Base-by-base conservation (phyloP, 2,113 vertebrate species). In the Limnothrissa miodon region DNA sequence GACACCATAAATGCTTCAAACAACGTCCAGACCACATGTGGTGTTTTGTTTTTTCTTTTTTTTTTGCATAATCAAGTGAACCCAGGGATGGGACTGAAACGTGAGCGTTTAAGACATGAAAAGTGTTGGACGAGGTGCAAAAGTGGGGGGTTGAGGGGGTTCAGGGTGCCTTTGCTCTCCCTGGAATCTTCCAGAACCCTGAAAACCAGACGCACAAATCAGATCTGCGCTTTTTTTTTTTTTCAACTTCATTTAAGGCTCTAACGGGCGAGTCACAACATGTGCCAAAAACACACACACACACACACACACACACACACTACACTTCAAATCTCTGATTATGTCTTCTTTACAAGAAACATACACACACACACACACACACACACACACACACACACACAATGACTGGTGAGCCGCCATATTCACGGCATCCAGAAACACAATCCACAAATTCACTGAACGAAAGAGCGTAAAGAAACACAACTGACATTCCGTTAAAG, bases 211-310 rank as follows among this genome's bases (percentile, higher is more conserved):
- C 62, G 85, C 79, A 81, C 86, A 87, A 86, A 85, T 51, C 39
- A 82, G 42, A 81, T 78, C 90, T 83, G 80, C 87, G 86, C 84
- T 89, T 90, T 89, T 88, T 74, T 66, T 62, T 48, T 51, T 53
- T 59, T 59, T 70, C 33, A 36, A 91, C 90, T 91, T 92, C 86
- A 82, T 87, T 93, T 95, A 93, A 94, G 92, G 93, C 93, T 93
- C 92, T 81, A 66, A 93, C 90, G 89, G 92, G 92, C 92, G 86
- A 89, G 92, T 92, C 92, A 91, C 88, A 82, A 89, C 87, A 89
- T 90, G 89, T 90, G 91, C 90, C 94, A 90, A 85, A 81, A 91
- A 93, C 90, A 85, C 46, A n/a, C n/a, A n/a, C n/a, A n/a, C n/a
- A n/a, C n/a, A n/a, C n/a, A n/a, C n/a, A n/a, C n/a, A n/a, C n/a